phyloP scores from a whole-genome alignment of 1,140 invertebrate species.

The Parapsyche elsis region DNA sequence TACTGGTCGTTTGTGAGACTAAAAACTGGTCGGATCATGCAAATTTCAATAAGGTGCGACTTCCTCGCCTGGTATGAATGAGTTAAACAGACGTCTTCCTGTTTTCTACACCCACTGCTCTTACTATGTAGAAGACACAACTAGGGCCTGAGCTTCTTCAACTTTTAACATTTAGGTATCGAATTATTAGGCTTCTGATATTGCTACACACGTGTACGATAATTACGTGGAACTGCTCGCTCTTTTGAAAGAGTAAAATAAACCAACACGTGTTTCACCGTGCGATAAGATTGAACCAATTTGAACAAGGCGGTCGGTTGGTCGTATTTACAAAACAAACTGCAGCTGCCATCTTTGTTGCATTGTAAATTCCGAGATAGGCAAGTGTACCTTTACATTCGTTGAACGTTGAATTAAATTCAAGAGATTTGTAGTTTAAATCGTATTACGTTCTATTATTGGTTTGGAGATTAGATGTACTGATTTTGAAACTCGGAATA shows the following conservation, averaged over 20 bases:
- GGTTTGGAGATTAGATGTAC: too few relatives aligned
- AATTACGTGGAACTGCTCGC: background rate
- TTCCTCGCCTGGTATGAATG: conserved; percentile 16
- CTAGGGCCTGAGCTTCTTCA: background rate
- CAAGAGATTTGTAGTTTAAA: too few relatives aligned
- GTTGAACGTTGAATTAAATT: too few relatives aligned
- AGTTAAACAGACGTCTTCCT: conserved; percentile 34
- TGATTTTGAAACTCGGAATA: too few relatives aligned
- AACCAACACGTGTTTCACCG: background rate
- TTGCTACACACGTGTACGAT: background rate
- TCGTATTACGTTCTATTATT: too few relatives aligned
- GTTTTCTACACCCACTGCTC: conserved; percentile 13
- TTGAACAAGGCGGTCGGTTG: background rate
- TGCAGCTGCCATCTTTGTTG: background rate
- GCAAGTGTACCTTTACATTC: too few relatives aligned
- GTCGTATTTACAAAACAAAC: background rate
- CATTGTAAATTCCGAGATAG: too few relatives aligned
- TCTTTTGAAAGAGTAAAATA: background rate
- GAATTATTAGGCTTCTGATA: too few relatives aligned
- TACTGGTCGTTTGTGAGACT: too few relatives aligned
- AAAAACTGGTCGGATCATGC: conserved; percentile 17
- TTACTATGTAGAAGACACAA: background rate
- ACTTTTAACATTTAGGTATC: background rate
- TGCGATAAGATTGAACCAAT: conserved; percentile 10
- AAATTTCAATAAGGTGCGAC: conserved; percentile 43